A percentile compares a stretch with the other conserved stretches of the same genome.
phyloP scores from a whole-genome alignment of 1,140 invertebrate genomes.

The Bradysia coprophila region DNA sequence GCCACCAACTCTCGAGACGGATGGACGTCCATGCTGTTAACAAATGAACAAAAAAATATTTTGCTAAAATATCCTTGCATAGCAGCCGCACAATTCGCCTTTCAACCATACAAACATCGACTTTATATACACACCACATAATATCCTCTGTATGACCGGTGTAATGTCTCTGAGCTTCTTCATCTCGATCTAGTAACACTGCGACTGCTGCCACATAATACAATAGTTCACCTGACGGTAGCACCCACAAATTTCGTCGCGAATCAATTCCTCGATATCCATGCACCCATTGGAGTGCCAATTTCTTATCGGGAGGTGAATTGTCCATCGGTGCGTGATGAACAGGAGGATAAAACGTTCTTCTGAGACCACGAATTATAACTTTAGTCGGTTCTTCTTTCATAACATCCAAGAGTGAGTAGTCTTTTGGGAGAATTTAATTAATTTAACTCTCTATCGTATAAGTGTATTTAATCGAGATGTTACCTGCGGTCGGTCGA shows the following conservation, averaged over 20 bases:
- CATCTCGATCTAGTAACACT: conserved; percentile 76
- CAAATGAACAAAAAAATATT: not conserved
- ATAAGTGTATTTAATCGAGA: too few relatives aligned
- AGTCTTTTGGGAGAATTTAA: conserved; percentile 46
- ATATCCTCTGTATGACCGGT: conserved; percentile 89
- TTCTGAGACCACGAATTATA: conserved; percentile 62
- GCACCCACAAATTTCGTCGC: conserved; percentile 70
- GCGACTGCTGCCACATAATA: conserved; percentile 87
- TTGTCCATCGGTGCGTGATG: conserved; percentile 63
- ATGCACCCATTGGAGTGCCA: conserved; percentile 87
- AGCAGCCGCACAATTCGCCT: not conserved
- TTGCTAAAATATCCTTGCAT: not conserved
- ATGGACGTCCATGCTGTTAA: conserved; percentile 65
- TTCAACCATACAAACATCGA: not conserved
- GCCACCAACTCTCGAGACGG: conserved; percentile 79
- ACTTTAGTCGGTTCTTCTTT: conserved; percentile 68
- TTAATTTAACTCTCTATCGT: conserved; percentile 2
- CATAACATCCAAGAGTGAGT: conserved; percentile 61
- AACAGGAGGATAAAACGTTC: conserved; percentile 74
- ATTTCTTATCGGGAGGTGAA: conserved; percentile 65
- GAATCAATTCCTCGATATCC: conserved; percentile 83
- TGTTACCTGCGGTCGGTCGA: conserved; percentile 26
- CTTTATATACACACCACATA: conserved; percentile 32
- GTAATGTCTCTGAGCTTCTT: conserved; percentile 83
- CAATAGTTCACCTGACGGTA: conserved; percentile 79